Evolutionary conservation across 2,888 invertebrate species (phyloP).

Genomic region (Lochmaea capreae): DNA sequence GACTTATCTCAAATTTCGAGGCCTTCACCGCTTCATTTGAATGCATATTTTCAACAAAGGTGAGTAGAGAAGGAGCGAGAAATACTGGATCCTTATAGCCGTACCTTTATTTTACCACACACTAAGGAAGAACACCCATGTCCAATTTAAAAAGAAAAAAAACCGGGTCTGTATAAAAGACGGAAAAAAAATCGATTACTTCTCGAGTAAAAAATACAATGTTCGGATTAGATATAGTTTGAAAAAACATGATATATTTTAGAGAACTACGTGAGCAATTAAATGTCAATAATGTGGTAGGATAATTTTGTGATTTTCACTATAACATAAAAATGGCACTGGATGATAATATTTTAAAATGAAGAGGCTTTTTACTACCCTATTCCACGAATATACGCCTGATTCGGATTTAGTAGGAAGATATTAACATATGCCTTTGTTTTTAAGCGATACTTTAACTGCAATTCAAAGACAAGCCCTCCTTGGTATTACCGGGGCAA

Average conservation of each 20-base stretch:
- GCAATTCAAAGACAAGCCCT: no score
- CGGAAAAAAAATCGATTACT: constrained; percentile 1
- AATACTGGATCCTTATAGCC: constrained; percentile 2
- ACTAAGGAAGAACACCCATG: constrained; percentile 18
- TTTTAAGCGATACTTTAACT: no score
- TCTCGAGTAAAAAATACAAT: constrained; percentile 1
- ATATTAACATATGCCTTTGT: no score
- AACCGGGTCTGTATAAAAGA: not conserved
- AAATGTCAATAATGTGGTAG: not conserved
- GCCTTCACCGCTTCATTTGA: constrained; percentile 28
- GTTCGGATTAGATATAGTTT: constrained; percentile 3
- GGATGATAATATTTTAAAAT: no score
- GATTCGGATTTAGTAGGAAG: no score
- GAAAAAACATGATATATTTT: not conserved
- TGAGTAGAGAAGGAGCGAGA: constrained; percentile 9
- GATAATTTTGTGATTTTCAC: not conserved
- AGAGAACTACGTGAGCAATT: not conserved
- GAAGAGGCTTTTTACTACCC: no score
- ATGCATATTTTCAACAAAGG: constrained; percentile 27
- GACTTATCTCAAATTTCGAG: constrained; percentile 34
- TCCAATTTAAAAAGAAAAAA: not conserved
- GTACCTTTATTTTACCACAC: constrained; percentile 14
- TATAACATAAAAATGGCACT: no score
- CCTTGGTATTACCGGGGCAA: no score
- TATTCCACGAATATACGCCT: no score